Evolutionary conservation across 2,888 invertebrate genomes (phyloP), one percentile per base, ranked within the genome.

Genomic region (Pherbina coryleti): DNA sequence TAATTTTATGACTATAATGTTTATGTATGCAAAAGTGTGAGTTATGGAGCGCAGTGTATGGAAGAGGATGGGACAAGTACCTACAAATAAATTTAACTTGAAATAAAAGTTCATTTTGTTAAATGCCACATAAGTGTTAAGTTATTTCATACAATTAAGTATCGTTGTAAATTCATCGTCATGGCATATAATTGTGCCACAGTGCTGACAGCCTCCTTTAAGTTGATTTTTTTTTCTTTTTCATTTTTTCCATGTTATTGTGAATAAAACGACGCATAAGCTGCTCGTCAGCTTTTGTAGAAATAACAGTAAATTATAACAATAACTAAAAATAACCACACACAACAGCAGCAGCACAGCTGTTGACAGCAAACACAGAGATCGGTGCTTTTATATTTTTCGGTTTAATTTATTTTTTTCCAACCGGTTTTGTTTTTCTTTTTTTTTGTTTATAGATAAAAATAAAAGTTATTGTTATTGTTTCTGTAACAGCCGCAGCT

Each of bases 401-500:
- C 5, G 5, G 3, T 31, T 5, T 3, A 31, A 4, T 31, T 8
- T 37, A 37, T 37, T 8, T 44, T 22, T n/a, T 55, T 37, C 5
- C 7, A 5, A 53, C 5, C 34, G 4, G 5, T 62, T 1, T 62
- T 62, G 11, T 62, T 11, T 62, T 9, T 62, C 3, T 34, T n/a
- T 62, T 64, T 34, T 66, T 66, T 31, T 28, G 25, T n/a, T 66
- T 66, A n/a, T 66, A 34, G 19, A 34, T 66, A 66, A 34, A 34
- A 34, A 69, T 51, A 69, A 69, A 69, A 69, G 49, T 69, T 69
- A 69, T 69, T 49, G 49, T 51, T 69, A 69, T 69, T 69, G 49
- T 69, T n/a, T 25, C 19, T 69, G 25, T 69, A 22, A 57, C 72
- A 19, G 34, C 34, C 7, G 8, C 7, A 71, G 62, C 17, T 31